These are phyloP conservation scores for Siniperca knerii DNA, from an alignment of 2,113 vertebrate species.

Conservation along the genomic window DNA sequence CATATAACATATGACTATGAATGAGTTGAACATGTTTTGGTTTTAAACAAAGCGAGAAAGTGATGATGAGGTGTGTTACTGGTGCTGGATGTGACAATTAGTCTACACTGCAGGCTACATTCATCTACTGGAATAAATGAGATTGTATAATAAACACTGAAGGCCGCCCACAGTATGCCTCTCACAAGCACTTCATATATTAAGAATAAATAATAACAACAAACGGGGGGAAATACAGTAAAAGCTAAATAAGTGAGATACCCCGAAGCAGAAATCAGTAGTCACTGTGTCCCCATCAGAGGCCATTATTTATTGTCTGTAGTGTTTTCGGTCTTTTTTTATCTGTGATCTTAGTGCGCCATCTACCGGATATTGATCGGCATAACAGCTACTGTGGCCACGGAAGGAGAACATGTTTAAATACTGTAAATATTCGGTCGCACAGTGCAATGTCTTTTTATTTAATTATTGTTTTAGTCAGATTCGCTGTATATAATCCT, in stretches of 20 bases:
- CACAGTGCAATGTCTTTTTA: not conserved
- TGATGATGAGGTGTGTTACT: slow-evolving; percentile 1
- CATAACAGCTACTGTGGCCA: not conserved
- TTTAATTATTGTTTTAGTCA: not conserved
- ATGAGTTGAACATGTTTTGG: not conserved
- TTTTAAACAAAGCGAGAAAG: not conserved
- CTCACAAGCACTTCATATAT: not conserved
- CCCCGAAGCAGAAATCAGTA: not conserved
- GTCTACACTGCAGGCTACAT: not conserved
- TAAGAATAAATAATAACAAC: not conserved
- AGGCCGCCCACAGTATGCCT: not conserved
- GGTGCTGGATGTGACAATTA: not conserved
- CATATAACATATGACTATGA: not conserved
- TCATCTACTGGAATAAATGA: not conserved
- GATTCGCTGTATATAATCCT: not conserved
- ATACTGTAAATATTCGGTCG: not conserved
- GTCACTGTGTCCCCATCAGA: not conserved
- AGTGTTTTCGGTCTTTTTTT: not conserved
- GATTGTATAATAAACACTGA: not conserved
- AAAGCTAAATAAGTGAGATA: not conserved
- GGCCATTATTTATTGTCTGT: not conserved
- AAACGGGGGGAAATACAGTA: not conserved
- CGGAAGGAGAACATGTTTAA: not conserved
- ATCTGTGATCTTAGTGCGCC: slow-evolving; percentile 48
- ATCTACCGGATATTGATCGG: slow-evolving; percentile 47